Percentiles rank a stretch among this genome's conserved stretches.
phyloP scores from a whole-genome alignment of 2,113 vertebrate species.

The Benitochromis conjunctus region DNA sequence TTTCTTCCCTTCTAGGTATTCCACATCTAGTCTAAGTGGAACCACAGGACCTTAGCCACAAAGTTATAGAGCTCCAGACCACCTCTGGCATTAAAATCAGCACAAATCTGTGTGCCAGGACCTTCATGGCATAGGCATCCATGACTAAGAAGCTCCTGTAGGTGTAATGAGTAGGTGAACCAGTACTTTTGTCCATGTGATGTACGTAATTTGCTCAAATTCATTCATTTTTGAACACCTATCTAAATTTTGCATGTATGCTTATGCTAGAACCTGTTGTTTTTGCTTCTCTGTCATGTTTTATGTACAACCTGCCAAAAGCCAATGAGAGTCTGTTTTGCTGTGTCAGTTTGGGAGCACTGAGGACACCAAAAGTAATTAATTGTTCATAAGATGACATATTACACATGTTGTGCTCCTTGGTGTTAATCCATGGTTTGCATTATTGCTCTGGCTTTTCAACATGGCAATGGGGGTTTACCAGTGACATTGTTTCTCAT shows the following conservation, averaged over 20 bases:
- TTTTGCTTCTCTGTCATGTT: slow-evolving; percentile 7
- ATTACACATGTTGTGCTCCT: slow-evolving; percentile 9
- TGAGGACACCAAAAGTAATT: slow-evolving; percentile 43
- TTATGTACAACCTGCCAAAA: slow-evolving; percentile 38
- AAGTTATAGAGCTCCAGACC: background rate
- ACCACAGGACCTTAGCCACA: background rate
- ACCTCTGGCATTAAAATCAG: background rate
- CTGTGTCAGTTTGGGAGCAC: slow-evolving; percentile 18
- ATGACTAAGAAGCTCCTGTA: background rate
- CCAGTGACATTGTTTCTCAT: slow-evolving; percentile 17
- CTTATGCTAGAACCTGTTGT: background rate
- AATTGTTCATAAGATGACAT: slow-evolving; percentile 12
- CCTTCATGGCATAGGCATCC: background rate
- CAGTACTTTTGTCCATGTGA: background rate
- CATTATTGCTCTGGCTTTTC: slow-evolving; percentile 17
- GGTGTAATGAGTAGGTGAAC: background rate
- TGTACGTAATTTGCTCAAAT: background rate
- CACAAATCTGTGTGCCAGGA: background rate
- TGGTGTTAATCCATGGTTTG: slow-evolving; percentile 6
- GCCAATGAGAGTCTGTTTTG: slow-evolving; percentile 10
- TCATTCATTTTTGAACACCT: slow-evolving; percentile 21
- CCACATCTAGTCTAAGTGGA: background rate
- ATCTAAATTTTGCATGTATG: slow-evolving; percentile 40
- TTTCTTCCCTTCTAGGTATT: background rate
- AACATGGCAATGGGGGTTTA: slow-evolving; percentile 5